A percentile compares a stretch with the other conserved stretches of the same genome.
These are phyloP conservation scores for Serrognathus titanus DNA, from an alignment of 2,888 invertebrate genomes.

Conservation along the genomic window DNA sequence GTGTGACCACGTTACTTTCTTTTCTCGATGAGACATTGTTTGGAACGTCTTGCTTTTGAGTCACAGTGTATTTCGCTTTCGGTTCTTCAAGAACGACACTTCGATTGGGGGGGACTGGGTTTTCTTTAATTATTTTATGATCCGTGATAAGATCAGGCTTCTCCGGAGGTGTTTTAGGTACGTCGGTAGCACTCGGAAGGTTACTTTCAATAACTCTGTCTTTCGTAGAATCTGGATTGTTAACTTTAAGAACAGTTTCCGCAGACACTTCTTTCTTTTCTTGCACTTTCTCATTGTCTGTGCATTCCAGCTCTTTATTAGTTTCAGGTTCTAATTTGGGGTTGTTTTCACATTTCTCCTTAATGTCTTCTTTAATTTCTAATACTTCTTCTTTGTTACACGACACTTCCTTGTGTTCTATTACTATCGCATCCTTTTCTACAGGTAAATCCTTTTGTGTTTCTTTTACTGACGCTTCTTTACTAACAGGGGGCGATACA, in stretches of 20 bases:
- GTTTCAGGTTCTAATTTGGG: background rate
- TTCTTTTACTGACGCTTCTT: background rate
- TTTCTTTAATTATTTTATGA: background rate
- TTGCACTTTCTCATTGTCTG: background rate
- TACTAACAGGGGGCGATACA: too few relatives aligned
- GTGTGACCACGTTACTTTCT: too few relatives aligned
- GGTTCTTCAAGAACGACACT: too few relatives aligned
- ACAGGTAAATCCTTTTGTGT: background rate
- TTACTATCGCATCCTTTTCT: background rate
- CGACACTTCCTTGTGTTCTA: background rate
- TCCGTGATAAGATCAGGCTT: background rate
- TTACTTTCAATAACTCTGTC: background rate
- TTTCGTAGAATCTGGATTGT: conserved; percentile 9
- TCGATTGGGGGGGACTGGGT: background rate
- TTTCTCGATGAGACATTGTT: too few relatives aligned
- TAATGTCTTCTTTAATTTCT: background rate
- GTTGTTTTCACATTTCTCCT: background rate
- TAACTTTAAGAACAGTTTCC: background rate
- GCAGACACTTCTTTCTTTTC: background rate
- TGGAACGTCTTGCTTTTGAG: too few relatives aligned
- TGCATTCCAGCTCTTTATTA: background rate
- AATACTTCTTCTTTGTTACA: background rate
- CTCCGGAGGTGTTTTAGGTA: background rate
- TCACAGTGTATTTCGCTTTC: too few relatives aligned
- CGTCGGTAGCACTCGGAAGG: background rate